Percentiles rank a stretch among this genome's conserved stretches.
Conservation (phyloP, 2,888 invertebrate species). For the Leucophenga montana region DNA sequence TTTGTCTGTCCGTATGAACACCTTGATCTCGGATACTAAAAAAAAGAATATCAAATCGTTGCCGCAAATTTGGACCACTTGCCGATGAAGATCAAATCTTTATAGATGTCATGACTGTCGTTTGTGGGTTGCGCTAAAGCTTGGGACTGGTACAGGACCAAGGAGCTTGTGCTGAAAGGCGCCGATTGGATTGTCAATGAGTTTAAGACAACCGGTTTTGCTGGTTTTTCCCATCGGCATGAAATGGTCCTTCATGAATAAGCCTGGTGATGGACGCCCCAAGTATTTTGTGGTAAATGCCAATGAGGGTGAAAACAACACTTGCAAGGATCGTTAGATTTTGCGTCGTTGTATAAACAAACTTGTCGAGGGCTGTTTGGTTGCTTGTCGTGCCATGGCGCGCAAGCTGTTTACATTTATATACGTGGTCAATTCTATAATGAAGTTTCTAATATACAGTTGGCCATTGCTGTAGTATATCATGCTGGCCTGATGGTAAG, state of each 20-base stretch:
- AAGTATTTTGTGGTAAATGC: slow-evolving; percentile 99
- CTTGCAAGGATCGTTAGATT: slow-evolving; percentile 99
- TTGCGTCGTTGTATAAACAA: slow-evolving; percentile 99
- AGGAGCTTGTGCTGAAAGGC: slow-evolving; percentile 95
- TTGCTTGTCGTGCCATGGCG: slow-evolving; percentile 97
- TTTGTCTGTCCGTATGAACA: too few relatives aligned
- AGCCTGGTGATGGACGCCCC: slow-evolving; percentile 96
- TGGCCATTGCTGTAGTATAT: slow-evolving; percentile 98
- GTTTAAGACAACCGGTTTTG: slow-evolving; percentile 94
- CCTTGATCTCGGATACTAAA: too few relatives aligned
- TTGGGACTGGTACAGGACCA: slow-evolving; percentile 99
- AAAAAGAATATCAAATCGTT: too few relatives aligned
- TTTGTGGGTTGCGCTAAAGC: slow-evolving; percentile 89
- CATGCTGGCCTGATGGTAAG: slow-evolving; percentile 96
- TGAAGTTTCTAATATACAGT: slow-evolving; percentile 98
- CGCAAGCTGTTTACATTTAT: slow-evolving; percentile 98
- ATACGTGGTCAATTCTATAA: slow-evolving; percentile 99
- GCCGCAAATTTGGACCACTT: slow-evolving; percentile 86
- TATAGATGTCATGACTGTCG: slow-evolving; percentile 99
- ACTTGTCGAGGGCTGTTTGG: slow-evolving; percentile 93
- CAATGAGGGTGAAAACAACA: slow-evolving; percentile 97
- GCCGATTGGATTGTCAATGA: slow-evolving; percentile 98
- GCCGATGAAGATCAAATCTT: slow-evolving; percentile 95
- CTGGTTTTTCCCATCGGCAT: slow-evolving; percentile 99
- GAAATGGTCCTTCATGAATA: slow-evolving; percentile 99